Evolutionary conservation across 1,140 invertebrate species (phyloP).

Genomic region (Euglossa dilemma): DNA sequence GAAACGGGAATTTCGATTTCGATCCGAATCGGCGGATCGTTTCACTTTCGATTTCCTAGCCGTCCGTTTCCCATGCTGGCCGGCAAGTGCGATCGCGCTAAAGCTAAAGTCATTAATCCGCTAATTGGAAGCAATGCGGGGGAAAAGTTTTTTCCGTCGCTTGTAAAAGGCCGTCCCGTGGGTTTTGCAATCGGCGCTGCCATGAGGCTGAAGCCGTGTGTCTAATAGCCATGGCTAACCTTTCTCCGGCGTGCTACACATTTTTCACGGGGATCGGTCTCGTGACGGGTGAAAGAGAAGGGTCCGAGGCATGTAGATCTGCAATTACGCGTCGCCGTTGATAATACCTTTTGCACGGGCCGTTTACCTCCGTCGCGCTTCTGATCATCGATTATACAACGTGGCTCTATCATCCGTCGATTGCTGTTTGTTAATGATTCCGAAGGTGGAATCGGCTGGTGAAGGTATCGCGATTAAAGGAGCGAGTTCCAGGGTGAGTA

Average conservation of each 20-base stretch:
- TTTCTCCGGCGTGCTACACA: slow-evolving; percentile 66
- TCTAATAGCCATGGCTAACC: slow-evolving; percentile 56
- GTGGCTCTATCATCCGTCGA: no score
- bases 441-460: not conserved
- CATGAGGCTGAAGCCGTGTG: slow-evolving; percentile 33
- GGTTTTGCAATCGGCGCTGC: slow-evolving; percentile 57
- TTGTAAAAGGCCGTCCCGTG: slow-evolving; percentile 25
- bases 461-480: not conserved
- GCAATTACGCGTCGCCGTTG: slow-evolving; percentile 46
- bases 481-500: no score
- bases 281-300: slow-evolving; percentile 65
- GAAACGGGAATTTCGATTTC: no score
- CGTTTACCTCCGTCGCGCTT: slow-evolving; percentile 43
- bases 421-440: not conserved
- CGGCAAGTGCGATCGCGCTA: slow-evolving; percentile 3
- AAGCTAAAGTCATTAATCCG: slow-evolving; percentile 16
- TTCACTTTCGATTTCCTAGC: not conserved
- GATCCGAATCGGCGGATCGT: no score
- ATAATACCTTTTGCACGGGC: not conserved
- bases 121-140: slow-evolving; percentile 40
- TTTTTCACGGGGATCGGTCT: slow-evolving; percentile 61
- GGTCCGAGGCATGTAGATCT: slow-evolving; percentile 53
- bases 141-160: slow-evolving; percentile 51
- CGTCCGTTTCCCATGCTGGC: slow-evolving; percentile 6
- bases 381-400: slow-evolving; percentile 18